Conservation (phyloP, 1,140 invertebrate species). For the Drosophila takahashii region DNA sequence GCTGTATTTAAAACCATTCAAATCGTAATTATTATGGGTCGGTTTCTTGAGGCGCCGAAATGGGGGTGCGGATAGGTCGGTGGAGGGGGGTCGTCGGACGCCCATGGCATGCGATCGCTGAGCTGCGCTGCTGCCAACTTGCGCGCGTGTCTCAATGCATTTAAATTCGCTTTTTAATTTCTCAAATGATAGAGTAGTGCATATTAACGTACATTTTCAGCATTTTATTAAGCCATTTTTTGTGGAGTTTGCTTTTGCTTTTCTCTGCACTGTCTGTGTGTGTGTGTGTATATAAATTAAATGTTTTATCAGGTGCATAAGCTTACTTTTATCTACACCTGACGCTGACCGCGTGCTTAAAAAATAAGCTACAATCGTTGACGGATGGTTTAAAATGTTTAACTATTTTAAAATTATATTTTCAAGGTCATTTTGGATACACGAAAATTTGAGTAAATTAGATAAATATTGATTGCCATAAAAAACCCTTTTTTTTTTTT, state of each 20-base stretch:
- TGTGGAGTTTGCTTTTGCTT: slow-evolving; percentile 8
- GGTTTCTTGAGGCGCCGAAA: background rate
- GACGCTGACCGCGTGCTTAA: slow-evolving; percentile 23
- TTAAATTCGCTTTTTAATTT: slow-evolving; percentile 69
- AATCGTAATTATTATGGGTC: slow-evolving; percentile 33
- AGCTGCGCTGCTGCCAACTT: slow-evolving; percentile 2
- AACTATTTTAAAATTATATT: background rate
- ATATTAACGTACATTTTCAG: slow-evolving; percentile 51
- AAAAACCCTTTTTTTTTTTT: too few species aligned
- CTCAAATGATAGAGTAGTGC: slow-evolving; percentile 47
- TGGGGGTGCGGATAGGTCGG: background rate
- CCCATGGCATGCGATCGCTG: slow-evolving; percentile 25
- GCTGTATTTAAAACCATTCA: slow-evolving; percentile 4
- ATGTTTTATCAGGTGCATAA: slow-evolving; percentile 49
- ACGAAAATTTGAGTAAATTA: too few species aligned
- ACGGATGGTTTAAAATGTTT: background rate
- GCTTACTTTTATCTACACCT: slow-evolving; percentile 30
- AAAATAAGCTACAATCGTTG: background rate
- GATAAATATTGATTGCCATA: background rate
- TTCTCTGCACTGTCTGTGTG: slow-evolving; percentile 14
- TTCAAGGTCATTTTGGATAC: background rate
- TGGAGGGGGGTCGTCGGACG: background rate
- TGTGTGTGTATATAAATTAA: slow-evolving; percentile 29
- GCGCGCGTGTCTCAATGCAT: slow-evolving; percentile 67
- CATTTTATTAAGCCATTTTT: slow-evolving; percentile 46